Percentiles rank a stretch among this genome's conserved stretches.
Evolutionary conservation across 2,113 vertebrate genomes (phyloP).

Genomic region (Spea bombifrons): DNA sequence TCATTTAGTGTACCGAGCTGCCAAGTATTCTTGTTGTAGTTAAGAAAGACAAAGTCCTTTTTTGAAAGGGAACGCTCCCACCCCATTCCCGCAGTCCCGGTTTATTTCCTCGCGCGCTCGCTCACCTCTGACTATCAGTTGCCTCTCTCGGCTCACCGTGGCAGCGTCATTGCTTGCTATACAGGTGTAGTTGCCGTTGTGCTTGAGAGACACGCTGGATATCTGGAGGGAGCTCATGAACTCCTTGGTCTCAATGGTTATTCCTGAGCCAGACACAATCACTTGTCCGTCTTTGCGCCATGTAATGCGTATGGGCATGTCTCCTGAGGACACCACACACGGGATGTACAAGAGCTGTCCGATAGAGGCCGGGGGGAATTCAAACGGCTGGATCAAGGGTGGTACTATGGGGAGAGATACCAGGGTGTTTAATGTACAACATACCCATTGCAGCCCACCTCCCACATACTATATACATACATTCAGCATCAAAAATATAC

Average conservation of each 20-base stretch:
- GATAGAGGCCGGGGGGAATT: slow-evolving; percentile 94
- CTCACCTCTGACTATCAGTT: slow-evolving; percentile 94
- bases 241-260: slow-evolving; percentile 97
- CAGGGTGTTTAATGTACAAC: too few relatives aligned
- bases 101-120: neutral
- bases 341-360: slow-evolving; percentile 98
- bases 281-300: slow-evolving; percentile 97
- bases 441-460: too few relatives aligned
- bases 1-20: too few relatives aligned
- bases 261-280: slow-evolving; percentile 86
- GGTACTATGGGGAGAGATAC: slow-evolving; percentile 71
- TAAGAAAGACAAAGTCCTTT: too few relatives aligned
- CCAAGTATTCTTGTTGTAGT: too few relatives aligned
- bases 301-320: slow-evolving; percentile 98
- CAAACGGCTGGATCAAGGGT: slow-evolving; percentile 96
- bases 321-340: slow-evolving; percentile 94
- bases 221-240: slow-evolving; percentile 99
- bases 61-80: too few relatives aligned
- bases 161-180: slow-evolving; percentile 95
- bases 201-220: slow-evolving; percentile 93
- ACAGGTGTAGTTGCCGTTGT: slow-evolving; percentile 98
- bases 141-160: slow-evolving; percentile 92
- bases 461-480: too few relatives aligned
- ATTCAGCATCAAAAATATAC: too few relatives aligned
- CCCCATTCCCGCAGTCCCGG: too few relatives aligned